Percentiles rank a stretch among this genome's conserved stretches.
Conservation (phyloP, 1,140 invertebrate species). For the Sinonovacula constricta region DNA sequence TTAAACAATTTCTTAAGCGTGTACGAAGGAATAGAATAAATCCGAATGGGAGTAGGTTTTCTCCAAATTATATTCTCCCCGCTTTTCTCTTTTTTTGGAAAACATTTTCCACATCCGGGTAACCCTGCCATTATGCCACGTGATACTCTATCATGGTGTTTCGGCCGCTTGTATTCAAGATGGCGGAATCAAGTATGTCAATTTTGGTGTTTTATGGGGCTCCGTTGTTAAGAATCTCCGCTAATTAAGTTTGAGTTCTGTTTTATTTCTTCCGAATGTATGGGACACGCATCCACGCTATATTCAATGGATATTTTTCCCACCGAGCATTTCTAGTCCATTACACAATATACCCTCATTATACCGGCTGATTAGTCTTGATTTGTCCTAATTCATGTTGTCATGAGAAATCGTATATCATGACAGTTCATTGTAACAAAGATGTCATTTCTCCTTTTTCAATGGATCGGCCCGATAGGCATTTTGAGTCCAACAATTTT, state of each 20-base stretch:
- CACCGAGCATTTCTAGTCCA: neutral
- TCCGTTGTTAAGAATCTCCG: neutral
- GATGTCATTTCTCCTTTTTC: neutral
- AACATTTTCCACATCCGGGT: conserved; percentile 19
- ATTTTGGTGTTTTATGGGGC: conserved; percentile 2
- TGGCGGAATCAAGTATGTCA: neutral
- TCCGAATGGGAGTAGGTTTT: neutral
- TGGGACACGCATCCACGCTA: neutral
- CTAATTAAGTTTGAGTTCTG: conserved; percentile 18
- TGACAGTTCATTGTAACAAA: neutral
- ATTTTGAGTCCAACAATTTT: neutral
- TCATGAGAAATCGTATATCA: neutral
- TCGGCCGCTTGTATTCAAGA: conserved; percentile 21
- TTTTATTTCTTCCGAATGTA: neutral
- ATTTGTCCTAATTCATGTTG: conserved; percentile 2
- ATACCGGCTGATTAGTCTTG: conserved; percentile 2
- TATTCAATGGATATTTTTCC: neutral
- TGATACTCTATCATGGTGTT: conserved; percentile 27
- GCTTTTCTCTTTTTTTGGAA: no score
- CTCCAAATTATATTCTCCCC: neutral
- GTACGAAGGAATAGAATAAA: conserved; percentile 20
- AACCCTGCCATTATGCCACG: conserved; percentile 41
- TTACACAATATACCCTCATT: neutral
- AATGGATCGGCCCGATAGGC: neutral
- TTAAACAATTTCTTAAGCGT: conserved; percentile 17